phyloP scores from a whole-genome alignment of 2,113 vertebrate species.

The Periophthalmus modestus region DNA sequence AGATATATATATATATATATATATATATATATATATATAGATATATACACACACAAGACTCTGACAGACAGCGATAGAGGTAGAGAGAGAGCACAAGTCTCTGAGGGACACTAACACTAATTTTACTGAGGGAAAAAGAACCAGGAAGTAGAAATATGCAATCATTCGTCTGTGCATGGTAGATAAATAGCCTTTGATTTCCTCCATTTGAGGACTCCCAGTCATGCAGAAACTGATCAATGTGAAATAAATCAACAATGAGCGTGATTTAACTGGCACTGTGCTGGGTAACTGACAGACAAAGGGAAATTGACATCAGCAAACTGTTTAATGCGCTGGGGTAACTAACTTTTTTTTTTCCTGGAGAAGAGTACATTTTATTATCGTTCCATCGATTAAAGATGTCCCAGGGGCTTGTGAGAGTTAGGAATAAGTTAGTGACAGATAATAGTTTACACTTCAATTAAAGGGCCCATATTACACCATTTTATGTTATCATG shows the following conservation, averaged over 20 bases:
- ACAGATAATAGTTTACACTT: too few species aligned
- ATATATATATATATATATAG: too few species aligned
- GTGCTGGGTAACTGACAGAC: conserved; percentile 28
- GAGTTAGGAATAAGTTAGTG: too few species aligned
- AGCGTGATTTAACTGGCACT: conserved; percentile 16
- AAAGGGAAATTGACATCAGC: neutral
- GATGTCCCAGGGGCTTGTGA: too few species aligned
- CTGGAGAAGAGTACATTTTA: neutral
- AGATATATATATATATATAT: too few species aligned
- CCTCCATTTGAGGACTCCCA: conserved; percentile 18
- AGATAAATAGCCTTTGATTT: conserved; percentile 11
- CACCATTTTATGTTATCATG: too few species aligned
- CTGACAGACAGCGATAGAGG: too few species aligned
- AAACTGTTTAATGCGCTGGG: neutral
- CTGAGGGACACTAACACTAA: conserved; percentile 10
- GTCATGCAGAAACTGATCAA: conserved; percentile 35
- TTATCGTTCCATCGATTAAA: neutral
- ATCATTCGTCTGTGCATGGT: conserved; percentile 15
- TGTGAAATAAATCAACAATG: conserved; percentile 36
- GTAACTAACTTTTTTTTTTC: neutral
- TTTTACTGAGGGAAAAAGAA: conserved; percentile 13
- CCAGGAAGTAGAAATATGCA: conserved; percentile 10
- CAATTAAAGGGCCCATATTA: too few species aligned
- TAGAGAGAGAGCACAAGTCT: neutral
- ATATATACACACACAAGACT: too few species aligned